Evolutionary conservation across 2,797 vertebrate genomes (phyloP).

Genomic region (Buceros bicornis): DNA sequence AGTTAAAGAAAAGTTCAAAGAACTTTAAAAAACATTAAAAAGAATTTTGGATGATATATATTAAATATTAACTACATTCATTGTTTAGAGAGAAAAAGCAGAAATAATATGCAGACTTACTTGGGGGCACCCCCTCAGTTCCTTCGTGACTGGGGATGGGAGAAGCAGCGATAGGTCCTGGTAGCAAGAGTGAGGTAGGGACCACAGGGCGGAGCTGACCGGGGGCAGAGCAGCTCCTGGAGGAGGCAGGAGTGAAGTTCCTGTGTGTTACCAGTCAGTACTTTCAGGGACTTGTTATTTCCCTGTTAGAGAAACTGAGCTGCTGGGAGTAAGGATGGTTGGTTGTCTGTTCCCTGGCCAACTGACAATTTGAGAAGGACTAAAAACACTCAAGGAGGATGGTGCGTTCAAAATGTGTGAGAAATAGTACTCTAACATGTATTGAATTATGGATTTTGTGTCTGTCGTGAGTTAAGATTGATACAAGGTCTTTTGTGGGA

Average conservation of each 20-base stretch:
- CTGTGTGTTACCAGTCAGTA: background rate
- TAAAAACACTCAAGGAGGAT: background rate
- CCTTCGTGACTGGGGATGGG: background rate
- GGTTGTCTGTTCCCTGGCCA: background rate
- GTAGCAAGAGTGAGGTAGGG: background rate
- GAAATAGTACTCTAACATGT: slow-evolving; percentile 30
- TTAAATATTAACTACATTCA: background rate
- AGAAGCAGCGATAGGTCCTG: background rate
- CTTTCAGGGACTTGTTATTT: background rate
- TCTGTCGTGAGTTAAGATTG: background rate
- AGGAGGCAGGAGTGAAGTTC: background rate
- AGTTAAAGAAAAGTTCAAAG: slow-evolving; percentile 2
- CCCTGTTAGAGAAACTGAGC: background rate
- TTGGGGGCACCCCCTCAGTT: background rate
- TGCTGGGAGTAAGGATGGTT: rapidly evolving
- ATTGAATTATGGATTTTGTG: background rate
- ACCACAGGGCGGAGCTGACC: background rate
- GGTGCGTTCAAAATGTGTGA: slow-evolving; percentile 13
- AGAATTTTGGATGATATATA: background rate
- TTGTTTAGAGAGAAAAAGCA: background rate
- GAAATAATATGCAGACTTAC: background rate
- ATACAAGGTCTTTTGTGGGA: background rate
- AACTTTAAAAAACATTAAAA: background rate
- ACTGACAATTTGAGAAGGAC: background rate
- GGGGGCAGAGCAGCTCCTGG: background rate